Evolutionary conservation across 2,888 invertebrate species (phyloP), one percentile per base, ranked within the genome.

Genomic region (Morpho deidamia): DNA sequence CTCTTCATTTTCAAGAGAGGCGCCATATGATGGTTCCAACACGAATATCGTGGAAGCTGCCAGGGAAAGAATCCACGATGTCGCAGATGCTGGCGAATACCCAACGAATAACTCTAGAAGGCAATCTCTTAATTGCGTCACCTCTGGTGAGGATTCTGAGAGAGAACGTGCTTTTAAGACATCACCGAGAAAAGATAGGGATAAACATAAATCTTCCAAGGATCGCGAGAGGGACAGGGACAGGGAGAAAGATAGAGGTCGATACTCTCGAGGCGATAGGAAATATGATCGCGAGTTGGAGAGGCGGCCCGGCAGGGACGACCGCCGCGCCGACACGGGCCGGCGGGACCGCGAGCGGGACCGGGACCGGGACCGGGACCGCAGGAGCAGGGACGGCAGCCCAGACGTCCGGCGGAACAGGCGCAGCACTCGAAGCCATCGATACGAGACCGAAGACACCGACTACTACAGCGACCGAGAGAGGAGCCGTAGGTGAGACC

Each of bases 381-480:
- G 61, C 38, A 12, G 52, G 10, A 38, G 58, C 46, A 40, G 53
- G 8, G 83, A 79, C 54, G 74, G 69, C n/a, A 81, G 82, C 59
- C 83, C 83, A 11, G 82, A 78, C 35, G 60, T 72, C 50, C 74
- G 83, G 33, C 71, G 77, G 1, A 70, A 68, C 48, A 74, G 88
- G 35, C 88, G 86, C 63, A 74, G 79, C 65, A 70, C 74, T 35
- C 78, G 86, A 53, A 79, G 83, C 59, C 87, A 82, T 51, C 78
- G 91, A 51, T 93, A 93, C 72, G 93, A 94, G 61, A 91, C 91
- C 0, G 93, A 94, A 54, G 93, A 93, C 66, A 92, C 92, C 3
- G 92, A 93, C 73, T 93, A 92, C 76, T 93, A 92, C 72, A 94
- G 93, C 67, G 94, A 94, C 73, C 88, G 91, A 56, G 93, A 93